A percentile compares a stretch with the other conserved stretches of the same genome.
Conservation (phyloP, 2,113 vertebrate species). For the Phalacrocorax aristotelis region DNA sequence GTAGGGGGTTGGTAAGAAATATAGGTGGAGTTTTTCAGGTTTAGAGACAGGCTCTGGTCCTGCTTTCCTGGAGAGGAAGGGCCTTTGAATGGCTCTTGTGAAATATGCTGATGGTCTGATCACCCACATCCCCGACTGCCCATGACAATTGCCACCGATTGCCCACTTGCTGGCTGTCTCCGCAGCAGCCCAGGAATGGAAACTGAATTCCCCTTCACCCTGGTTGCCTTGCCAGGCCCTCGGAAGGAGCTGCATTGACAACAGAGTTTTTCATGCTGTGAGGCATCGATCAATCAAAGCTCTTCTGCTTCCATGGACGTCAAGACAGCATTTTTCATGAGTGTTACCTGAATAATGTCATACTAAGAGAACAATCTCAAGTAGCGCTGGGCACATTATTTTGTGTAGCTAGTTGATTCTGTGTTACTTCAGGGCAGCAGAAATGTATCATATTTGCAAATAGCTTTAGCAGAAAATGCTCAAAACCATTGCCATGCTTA, state of each 20-base stretch:
- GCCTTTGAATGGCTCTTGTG: neutral
- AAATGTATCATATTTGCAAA: neutral
- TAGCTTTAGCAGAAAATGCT: neutral
- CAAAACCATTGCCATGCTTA: neutral
- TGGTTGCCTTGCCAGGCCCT: neutral
- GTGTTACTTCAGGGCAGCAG: neutral
- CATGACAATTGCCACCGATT: slow-evolving; percentile 47
- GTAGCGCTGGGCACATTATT: neutral
- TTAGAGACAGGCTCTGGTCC: neutral
- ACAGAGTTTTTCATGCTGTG: neutral
- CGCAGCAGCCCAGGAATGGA: neutral
- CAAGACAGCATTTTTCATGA: neutral
- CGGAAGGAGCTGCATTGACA: neutral
- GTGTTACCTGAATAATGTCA: neutral
- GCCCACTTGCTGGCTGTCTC: slow-evolving; percentile 27
- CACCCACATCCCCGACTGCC: neutral
- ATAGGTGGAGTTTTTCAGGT: neutral
- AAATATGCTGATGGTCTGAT: slow-evolving; percentile 44
- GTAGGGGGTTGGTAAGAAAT: neutral
- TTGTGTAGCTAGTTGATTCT: neutral
- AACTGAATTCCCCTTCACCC: neutral
- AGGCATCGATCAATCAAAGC: neutral
- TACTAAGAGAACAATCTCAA: neutral
- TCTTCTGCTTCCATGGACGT: neutral
- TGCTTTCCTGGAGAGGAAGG: neutral